Percentiles rank a stretch among this genome's conserved stretches.
Evolutionary conservation across 2,888 invertebrate genomes (phyloP).

Genomic region (Cantharis lateralis): DNA sequence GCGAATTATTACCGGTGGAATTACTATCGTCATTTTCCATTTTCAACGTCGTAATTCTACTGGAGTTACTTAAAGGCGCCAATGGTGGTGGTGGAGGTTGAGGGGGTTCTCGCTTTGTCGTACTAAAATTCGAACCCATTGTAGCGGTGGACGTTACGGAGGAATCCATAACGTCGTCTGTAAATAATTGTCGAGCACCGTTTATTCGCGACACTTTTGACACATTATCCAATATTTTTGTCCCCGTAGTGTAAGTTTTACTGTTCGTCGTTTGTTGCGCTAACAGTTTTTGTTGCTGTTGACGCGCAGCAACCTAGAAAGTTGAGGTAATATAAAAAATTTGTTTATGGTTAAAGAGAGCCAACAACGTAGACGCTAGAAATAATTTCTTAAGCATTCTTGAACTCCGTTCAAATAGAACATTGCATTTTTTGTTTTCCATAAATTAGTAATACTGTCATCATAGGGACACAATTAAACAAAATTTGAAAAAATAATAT

Average conservation of each 20-base stretch:
- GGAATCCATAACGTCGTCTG: constrained; percentile 53
- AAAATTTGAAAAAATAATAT: too few relatives aligned
- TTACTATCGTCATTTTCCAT: constrained; percentile 57
- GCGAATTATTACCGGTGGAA: constrained; percentile 60
- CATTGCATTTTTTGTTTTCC: too few relatives aligned
- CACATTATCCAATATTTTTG: constrained; percentile 45
- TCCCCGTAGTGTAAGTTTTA: constrained; percentile 34
- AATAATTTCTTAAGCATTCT: not conserved
- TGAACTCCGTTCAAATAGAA: too few relatives aligned
- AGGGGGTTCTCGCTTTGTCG: constrained; percentile 55
- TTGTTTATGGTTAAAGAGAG: not conserved
- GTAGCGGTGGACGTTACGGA: constrained; percentile 49
- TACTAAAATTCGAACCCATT: constrained; percentile 44
- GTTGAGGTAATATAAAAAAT: not conserved
- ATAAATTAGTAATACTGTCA: too few relatives aligned
- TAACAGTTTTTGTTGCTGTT: constrained; percentile 65
- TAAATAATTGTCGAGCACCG: constrained; percentile 52
- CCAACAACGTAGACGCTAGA: not conserved
- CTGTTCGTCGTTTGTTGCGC: constrained; percentile 57
- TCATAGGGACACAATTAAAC: too few relatives aligned
- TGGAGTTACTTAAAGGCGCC: constrained; percentile 53
- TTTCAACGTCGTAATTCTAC: constrained; percentile 34
- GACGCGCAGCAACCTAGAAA: constrained; percentile 68
- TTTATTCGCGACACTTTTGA: constrained; percentile 50
- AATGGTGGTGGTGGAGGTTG: constrained; percentile 59